phyloP scores from a whole-genome alignment of 2,888 invertebrate species.

The Drosophila mimica region DNA sequence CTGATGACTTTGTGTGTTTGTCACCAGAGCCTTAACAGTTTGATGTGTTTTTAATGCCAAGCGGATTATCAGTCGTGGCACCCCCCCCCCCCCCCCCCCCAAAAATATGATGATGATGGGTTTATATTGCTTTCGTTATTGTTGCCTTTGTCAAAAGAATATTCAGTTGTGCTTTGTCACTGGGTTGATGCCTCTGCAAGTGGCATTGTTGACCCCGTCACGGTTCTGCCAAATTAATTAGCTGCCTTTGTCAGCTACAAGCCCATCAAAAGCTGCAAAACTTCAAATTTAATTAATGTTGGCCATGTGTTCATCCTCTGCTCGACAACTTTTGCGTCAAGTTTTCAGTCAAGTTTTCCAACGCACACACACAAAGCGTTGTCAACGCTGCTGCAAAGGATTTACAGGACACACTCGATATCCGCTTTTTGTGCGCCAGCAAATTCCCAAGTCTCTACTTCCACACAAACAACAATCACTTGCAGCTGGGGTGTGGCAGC shows the following conservation, averaged over 20 bases:
- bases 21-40: constrained; percentile 52
- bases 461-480: constrained; percentile 34
- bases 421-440: constrained; percentile 32
- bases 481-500: constrained; percentile 2
- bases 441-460: constrained; percentile 63
- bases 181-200: constrained; percentile 7
- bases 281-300: constrained; percentile 67
- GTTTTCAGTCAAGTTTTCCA: constrained; percentile 15
- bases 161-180: constrained; percentile 34
- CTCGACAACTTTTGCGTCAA: neutral
- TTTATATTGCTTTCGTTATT: constrained; percentile 16
- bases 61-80: constrained; percentile 53
- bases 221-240: constrained; percentile 68
- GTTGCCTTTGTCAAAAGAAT: constrained; percentile 60
- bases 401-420: constrained; percentile 20
- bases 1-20: constrained; percentile 43
- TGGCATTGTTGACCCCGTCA: constrained; percentile 60
- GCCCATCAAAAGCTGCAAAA: constrained; percentile 38
- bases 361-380: constrained; percentile 15
- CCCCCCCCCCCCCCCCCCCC: neutral
- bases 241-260: constrained; percentile 46
- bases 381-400: constrained; percentile 10
- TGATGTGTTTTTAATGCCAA: constrained; percentile 70
- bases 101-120: constrained; percentile 29
- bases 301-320: constrained; percentile 35